phyloP scores from a whole-genome alignment of 1,140 invertebrate genomes.

The Drosophila albomicans region DNA sequence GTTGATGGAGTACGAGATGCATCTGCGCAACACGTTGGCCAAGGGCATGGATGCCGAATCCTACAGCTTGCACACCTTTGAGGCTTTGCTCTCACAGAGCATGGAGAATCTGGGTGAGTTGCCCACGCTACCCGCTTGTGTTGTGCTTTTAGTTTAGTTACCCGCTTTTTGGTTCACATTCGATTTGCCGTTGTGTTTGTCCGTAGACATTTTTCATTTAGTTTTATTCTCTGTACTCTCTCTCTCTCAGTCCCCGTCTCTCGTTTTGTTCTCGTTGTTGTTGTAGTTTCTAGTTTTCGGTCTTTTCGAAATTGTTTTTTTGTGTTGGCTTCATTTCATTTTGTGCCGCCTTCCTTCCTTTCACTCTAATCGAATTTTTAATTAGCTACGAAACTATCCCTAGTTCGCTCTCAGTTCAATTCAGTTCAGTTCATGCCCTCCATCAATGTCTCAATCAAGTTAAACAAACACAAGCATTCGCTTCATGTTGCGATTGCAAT shows the following conservation, averaged over 20 bases:
- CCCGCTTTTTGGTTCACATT: conserved; percentile 51
- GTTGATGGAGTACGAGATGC: conserved; percentile 97
- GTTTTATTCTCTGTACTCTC: conserved; percentile 25
- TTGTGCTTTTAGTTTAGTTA: conserved; percentile 42
- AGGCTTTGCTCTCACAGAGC: conserved; percentile 95
- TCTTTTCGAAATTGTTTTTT: not conserved
- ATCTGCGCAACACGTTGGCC: conserved; percentile 95
- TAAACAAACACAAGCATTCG: conserved; percentile 23
- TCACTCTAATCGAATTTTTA: conserved; percentile 65
- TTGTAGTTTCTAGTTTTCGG: conserved; percentile 36
- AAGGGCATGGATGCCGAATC: conserved; percentile 98
- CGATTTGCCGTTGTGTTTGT: conserved; percentile 19
- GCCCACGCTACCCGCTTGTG: not conserved
- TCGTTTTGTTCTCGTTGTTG: conserved; percentile 39
- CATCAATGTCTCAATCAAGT: conserved; percentile 66
- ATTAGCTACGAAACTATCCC: conserved; percentile 45
- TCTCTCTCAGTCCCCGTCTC: conserved; percentile 25
- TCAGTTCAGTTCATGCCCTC: conserved; percentile 3
- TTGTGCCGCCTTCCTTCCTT: conserved; percentile 13
- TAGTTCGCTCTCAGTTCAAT: not conserved
- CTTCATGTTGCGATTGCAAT: conserved; percentile 18
- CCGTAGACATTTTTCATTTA: conserved; percentile 40
- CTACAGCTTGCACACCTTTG: conserved; percentile 96
- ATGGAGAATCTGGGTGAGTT: conserved; percentile 96
- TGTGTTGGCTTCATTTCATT: conserved; percentile 25